A percentile compares a stretch with the other conserved stretches of the same genome.
These are phyloP conservation scores for Burhinus oedicnemus DNA, from an alignment of 2,113 vertebrate genomes.

Conservation along the genomic window DNA sequence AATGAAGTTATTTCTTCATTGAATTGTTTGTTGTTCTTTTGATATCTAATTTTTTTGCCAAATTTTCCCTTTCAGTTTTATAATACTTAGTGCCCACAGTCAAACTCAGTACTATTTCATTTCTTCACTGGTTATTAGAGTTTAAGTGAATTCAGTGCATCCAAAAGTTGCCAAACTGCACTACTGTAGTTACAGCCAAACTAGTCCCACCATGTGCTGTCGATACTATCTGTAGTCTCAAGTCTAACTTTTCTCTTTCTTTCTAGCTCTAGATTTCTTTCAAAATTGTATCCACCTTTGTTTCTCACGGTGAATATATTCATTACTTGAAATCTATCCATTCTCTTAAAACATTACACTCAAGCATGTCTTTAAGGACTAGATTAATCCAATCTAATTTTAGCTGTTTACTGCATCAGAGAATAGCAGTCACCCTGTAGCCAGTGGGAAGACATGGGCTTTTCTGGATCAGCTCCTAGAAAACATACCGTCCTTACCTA, in stretches of 20 bases:
- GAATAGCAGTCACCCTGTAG: neutral
- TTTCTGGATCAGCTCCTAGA: neutral
- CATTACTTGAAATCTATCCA: neutral
- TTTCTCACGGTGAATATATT: neutral
- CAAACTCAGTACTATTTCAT: too few relatives aligned
- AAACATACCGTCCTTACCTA: neutral
- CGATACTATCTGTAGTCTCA: neutral
- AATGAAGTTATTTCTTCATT: neutral
- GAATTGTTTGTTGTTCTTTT: neutral
- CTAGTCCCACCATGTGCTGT: neutral
- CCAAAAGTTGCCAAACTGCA: too few relatives aligned
- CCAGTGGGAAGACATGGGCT: neutral
- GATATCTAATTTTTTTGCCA: neutral
- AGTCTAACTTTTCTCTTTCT: neutral
- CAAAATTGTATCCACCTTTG: neutral
- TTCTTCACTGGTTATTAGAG: too few relatives aligned
- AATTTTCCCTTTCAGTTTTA: neutral
- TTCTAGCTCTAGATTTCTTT: neutral
- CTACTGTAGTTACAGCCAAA: neutral
- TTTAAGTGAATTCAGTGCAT: too few relatives aligned
- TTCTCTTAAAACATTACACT: neutral
- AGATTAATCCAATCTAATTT: neutral
- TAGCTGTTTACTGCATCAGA: neutral
- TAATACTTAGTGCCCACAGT: rapidly evolving
- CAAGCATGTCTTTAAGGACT: neutral